Percentiles rank a stretch among this genome's conserved stretches.
These are phyloP conservation scores for Luperina nickerlii DNA, from an alignment of 2,888 invertebrate genomes.

Conservation along the genomic window DNA sequence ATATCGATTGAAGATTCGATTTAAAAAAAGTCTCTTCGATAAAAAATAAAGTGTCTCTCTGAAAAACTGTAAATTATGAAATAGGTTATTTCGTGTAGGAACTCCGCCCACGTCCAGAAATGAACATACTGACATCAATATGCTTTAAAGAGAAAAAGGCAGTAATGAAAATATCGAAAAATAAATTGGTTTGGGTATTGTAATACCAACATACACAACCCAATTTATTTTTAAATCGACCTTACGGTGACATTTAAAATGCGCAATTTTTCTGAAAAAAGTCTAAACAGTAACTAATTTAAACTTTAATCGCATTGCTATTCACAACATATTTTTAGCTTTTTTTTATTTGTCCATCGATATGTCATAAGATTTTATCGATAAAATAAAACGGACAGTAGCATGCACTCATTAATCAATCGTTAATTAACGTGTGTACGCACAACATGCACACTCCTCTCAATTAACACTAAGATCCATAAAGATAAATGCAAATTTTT, in stretches of 20 bases:
- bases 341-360: constrained; percentile 45
- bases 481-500: constrained; percentile 83
- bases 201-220: not conserved
- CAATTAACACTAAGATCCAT: constrained; percentile 84
- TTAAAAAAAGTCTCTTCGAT: not conserved
- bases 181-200: constrained; percentile 35
- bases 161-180: constrained; percentile 39
- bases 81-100: not conserved
- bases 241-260: constrained; percentile 46
- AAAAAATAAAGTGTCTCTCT: not conserved
- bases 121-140: not conserved
- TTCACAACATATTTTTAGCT: not conserved
- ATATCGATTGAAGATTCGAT: not conserved
- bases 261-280: constrained; percentile 4
- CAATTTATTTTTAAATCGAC: constrained; percentile 17
- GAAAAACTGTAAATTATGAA: not conserved
- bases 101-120: constrained; percentile 3
- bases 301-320: constrained; percentile 25
- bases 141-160: constrained; percentile 10
- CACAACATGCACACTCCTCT: constrained; percentile 81
- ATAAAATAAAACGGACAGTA: constrained; percentile 77
- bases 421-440: constrained; percentile 81
- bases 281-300: constrained; percentile 11
- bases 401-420: constrained; percentile 83
- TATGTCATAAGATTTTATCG: constrained; percentile 71